These are phyloP conservation scores for Cataglyphis hispanica DNA, from an alignment of 1,140 invertebrate species.

Conservation along the genomic window DNA sequence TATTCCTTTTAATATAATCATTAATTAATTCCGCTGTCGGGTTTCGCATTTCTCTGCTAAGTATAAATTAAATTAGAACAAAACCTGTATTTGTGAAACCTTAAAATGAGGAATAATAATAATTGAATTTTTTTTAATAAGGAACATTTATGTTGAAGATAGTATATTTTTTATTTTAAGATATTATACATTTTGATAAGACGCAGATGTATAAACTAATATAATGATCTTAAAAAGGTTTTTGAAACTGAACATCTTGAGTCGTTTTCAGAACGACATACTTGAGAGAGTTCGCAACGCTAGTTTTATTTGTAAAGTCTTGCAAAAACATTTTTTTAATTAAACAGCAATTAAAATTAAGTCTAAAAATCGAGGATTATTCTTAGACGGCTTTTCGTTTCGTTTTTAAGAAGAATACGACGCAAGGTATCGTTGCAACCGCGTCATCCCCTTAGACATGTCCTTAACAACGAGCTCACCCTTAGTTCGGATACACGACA, in stretches of 20 bases:
- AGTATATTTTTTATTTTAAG: neutral
- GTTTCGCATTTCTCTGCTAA: neutral
- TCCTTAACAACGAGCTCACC: constrained; percentile 49
- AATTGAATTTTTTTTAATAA: neutral
- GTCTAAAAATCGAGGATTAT: neutral
- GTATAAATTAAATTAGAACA: neutral
- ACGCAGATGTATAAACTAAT: neutral
- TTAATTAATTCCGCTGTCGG: constrained; percentile 4
- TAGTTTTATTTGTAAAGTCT: neutral
- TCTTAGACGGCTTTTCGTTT: neutral
- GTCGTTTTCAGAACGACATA: neutral
- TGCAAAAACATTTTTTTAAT: neutral
- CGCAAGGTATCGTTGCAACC: neutral
- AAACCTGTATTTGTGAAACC: neutral
- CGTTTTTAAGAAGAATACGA: neutral
- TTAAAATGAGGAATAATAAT: neutral
- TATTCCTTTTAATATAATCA: neutral
- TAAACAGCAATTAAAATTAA: neutral
- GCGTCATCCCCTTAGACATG: constrained; percentile 36
- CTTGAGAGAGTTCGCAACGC: neutral
- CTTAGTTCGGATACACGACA: constrained; percentile 42
- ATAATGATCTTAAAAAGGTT: neutral
- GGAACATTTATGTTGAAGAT: neutral
- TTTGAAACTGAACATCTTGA: neutral
- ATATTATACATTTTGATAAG: neutral